Percentiles rank a stretch among this genome's conserved stretches.
Evolutionary conservation across 1,140 invertebrate genomes (phyloP).

Genomic region (Acromyrmex echinatior): DNA sequence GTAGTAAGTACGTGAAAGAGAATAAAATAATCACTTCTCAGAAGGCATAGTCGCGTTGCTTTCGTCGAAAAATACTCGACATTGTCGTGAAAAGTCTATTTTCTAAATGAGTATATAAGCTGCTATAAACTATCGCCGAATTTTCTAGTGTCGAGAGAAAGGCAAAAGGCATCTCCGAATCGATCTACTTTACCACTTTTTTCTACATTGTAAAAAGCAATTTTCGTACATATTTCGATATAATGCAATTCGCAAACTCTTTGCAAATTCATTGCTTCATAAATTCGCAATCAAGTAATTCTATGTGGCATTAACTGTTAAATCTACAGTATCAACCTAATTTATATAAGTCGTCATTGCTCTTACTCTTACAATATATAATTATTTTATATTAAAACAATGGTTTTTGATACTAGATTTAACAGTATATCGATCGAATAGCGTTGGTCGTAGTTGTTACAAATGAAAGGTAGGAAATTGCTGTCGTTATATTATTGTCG

Average conservation of each 20-base stretch:
- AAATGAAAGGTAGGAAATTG: background rate
- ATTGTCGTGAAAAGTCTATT: slow-evolving; percentile 4
- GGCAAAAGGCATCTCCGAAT: slow-evolving; percentile 1
- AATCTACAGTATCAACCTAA: no score
- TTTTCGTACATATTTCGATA: background rate
- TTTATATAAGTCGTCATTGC: no score
- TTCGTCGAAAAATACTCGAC: background rate
- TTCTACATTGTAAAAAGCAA: background rate
- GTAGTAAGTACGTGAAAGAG: background rate
- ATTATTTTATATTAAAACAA: no score
- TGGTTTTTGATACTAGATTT: no score
- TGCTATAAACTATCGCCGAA: background rate
- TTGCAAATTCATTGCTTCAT: background rate
- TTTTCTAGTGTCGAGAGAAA: background rate
- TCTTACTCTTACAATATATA: no score
- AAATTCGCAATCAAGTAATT: background rate
- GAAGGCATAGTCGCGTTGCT: background rate
- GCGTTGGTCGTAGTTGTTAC: background rate
- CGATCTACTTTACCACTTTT: background rate
- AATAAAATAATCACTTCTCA: slow-evolving; percentile 60
- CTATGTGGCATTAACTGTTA: background rate
- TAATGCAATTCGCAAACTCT: background rate
- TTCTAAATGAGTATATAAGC: background rate
- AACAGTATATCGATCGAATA: background rate
- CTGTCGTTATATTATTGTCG: background rate